Conservation (phyloP, 1,140 invertebrate genomes). For the Limonius californicus region DNA sequence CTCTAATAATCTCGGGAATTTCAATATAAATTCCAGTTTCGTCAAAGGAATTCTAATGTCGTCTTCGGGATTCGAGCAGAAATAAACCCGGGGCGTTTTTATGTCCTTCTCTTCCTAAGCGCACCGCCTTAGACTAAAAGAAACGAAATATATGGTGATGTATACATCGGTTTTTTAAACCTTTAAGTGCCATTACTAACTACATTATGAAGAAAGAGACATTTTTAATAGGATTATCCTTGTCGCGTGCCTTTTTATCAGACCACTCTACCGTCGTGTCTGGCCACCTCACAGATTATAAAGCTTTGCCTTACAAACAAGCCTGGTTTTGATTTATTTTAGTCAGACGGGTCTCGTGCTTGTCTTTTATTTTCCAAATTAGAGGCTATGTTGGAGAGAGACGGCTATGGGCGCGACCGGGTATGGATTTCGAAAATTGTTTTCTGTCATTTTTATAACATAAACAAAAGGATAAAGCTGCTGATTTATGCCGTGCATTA, state of each 20-base stretch:
- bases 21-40: neutral
- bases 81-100: neutral
- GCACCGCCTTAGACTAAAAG: too few species aligned
- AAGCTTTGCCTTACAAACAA: neutral
- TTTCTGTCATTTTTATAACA: conserved; percentile 11
- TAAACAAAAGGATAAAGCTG: conserved; percentile 8
- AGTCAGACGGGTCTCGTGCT: neutral
- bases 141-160: too few species aligned
- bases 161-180: neutral
- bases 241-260: conserved; percentile 18
- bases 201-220: conserved; percentile 13
- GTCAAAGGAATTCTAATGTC: neutral
- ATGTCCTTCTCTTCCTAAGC: neutral
- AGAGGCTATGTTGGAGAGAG: neutral
- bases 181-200: neutral
- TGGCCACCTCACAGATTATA: conserved; percentile 12
- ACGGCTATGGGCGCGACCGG: neutral
- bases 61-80: neutral
- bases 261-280: conserved; percentile 15
- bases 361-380: neutral
- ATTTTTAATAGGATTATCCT: conserved; percentile 17
- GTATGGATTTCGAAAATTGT: neutral
- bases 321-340: neutral
- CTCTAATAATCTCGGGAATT: neutral
- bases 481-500: conserved; percentile 9